phyloP scores from a whole-genome alignment of 2,113 vertebrate species.

The Myotis lucifugus region DNA sequence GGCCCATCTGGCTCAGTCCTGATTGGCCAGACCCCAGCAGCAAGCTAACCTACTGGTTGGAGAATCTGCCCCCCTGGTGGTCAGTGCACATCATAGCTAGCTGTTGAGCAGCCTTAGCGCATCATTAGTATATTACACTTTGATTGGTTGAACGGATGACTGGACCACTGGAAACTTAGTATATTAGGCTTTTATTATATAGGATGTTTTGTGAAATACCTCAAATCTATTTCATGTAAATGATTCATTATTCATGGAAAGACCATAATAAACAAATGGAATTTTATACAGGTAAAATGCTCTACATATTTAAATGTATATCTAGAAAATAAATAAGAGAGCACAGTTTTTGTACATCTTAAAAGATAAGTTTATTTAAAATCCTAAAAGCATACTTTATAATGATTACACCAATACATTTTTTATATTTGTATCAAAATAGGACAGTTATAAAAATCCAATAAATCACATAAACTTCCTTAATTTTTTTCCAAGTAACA shows the following conservation, averaged over 20 bases:
- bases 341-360: not conserved
- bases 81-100: too few relatives aligned
- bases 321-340: not conserved
- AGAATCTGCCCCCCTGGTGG: too few relatives aligned
- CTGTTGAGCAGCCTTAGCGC: too few relatives aligned
- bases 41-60: too few relatives aligned
- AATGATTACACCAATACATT: not conserved
- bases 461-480: not conserved
- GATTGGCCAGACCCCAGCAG: too few relatives aligned
- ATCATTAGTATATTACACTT: too few relatives aligned
- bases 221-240: not conserved
- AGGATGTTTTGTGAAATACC: not conserved
- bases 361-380: constrained; percentile 5
- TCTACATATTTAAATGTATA: not conserved
- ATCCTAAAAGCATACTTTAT: not conserved
- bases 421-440: not conserved
- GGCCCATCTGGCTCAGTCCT: too few relatives aligned
- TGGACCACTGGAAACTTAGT: too few relatives aligned
- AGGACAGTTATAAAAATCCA: not conserved
- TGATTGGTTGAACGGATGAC: too few relatives aligned
- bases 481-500: not conserved
- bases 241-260: not conserved
- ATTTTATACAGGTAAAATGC: not conserved
- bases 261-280: not conserved
- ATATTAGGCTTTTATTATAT: too few relatives aligned